These are phyloP conservation scores for Rhaphigaster nebulosa DNA, from an alignment of 2,888 invertebrate species.

Conservation along the genomic window DNA sequence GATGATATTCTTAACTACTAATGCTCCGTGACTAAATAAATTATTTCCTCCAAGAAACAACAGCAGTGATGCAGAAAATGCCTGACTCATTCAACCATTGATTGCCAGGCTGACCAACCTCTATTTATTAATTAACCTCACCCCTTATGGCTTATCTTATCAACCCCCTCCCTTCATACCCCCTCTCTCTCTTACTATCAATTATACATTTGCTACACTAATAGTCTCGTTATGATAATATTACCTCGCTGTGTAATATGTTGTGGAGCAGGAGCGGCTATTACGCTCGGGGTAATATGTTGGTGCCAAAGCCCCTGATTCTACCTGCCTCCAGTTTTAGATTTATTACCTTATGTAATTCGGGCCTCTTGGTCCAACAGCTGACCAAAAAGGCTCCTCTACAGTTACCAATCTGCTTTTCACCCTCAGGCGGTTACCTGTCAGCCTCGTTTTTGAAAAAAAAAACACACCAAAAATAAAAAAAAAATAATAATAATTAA, in stretches of 20 bases:
- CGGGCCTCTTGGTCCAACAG: background rate
- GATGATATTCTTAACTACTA: background rate
- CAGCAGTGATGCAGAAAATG: conserved; percentile 1
- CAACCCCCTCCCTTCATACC: background rate
- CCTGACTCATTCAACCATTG: conserved; percentile 17
- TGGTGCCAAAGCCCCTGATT: conserved; percentile 41
- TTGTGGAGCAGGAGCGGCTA: conserved; percentile 7
- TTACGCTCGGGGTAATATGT: conserved; percentile 28
- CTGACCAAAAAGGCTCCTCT: background rate
- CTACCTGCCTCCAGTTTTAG: conserved; percentile 39
- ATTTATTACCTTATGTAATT: conserved; percentile 40
- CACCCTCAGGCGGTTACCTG: background rate
- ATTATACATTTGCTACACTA: conserved; percentile 48
- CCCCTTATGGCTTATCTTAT: conserved; percentile 23
- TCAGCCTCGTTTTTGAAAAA: background rate
- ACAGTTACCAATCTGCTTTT: conserved; percentile 44
- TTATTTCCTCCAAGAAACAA: background rate
- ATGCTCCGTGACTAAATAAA: background rate
- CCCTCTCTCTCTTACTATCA: conserved; percentile 23
- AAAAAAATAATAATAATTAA: too few species aligned
- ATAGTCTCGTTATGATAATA: conserved; percentile 49
- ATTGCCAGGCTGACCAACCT: conserved; percentile 9
- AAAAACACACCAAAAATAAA: background rate
- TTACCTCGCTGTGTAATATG: conserved; percentile 35
- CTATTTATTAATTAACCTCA: conserved; percentile 40